Evolutionary conservation across 2,113 vertebrate species (phyloP).

Genomic region (Symphodus melops): DNA sequence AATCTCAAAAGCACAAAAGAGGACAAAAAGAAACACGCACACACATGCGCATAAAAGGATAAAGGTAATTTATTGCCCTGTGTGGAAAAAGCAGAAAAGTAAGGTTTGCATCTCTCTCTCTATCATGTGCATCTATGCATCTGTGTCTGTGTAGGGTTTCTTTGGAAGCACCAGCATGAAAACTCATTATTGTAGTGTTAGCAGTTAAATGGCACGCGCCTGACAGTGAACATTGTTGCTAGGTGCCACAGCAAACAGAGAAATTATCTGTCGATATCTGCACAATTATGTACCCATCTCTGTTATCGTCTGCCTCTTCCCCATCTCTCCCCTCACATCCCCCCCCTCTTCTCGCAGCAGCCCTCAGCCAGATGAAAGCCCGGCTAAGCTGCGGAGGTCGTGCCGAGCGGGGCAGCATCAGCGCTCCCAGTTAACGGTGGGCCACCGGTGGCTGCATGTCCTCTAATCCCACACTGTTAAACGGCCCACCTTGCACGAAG

Average conservation of each 20-base stretch:
- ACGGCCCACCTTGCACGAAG: slow-evolving; percentile 74
- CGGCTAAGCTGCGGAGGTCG: slow-evolving; percentile 76
- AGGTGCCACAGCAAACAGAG: slow-evolving; percentile 64
- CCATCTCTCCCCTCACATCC: slow-evolving; percentile 15
- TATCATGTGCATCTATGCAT: neutral
- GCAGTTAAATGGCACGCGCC: slow-evolving; percentile 63
- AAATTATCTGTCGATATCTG: slow-evolving; percentile 80
- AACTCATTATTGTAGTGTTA: slow-evolving; percentile 79
- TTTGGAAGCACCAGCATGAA: slow-evolving; percentile 61
- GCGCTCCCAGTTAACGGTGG: slow-evolving; percentile 70
- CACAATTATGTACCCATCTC: slow-evolving; percentile 77
- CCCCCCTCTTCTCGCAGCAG: slow-evolving; percentile 52
- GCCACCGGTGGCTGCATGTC: slow-evolving; percentile 61
- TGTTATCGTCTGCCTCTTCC: slow-evolving; percentile 10
- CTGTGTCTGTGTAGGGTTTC: slow-evolving; percentile 18
- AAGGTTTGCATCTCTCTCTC: slow-evolving; percentile 39
- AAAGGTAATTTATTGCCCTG: slow-evolving; percentile 81
- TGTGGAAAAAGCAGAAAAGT: slow-evolving; percentile 60
- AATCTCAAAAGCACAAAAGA: slow-evolving; percentile 78
- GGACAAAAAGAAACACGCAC: slow-evolving; percentile 49
- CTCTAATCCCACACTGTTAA: slow-evolving; percentile 85
- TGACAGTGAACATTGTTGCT: slow-evolving; percentile 53
- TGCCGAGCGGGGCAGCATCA: slow-evolving; percentile 68
- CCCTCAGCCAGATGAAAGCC: slow-evolving; percentile 82
- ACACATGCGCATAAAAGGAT: slow-evolving; percentile 64